A percentile compares a stretch with the other conserved stretches of the same genome.
Evolutionary conservation across 2,113 vertebrate genomes (phyloP).

Genomic region (Pseudopodoces humilis): DNA sequence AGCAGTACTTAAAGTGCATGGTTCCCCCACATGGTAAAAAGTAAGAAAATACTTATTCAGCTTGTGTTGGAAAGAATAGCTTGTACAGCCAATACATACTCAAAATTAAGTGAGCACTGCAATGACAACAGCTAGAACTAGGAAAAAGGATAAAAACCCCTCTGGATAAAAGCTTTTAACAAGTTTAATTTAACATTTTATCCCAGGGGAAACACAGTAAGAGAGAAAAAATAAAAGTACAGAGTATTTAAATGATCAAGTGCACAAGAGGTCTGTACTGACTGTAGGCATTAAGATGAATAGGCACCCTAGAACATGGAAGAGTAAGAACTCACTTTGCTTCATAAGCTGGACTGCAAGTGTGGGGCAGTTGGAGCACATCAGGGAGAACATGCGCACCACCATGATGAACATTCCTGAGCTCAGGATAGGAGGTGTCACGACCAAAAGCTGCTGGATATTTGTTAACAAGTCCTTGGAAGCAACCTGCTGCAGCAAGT

Average conservation of each 20-base stretch:
- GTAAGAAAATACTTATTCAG: background rate
- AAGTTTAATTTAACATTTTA: background rate
- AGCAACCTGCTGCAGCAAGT: conserved; percentile 96
- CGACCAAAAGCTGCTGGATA: conserved; percentile 96
- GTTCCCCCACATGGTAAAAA: background rate
- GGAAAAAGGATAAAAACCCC: background rate
- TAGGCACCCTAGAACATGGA: background rate
- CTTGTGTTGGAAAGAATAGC: background rate
- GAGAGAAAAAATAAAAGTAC: background rate
- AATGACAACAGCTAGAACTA: background rate
- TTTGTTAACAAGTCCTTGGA: conserved; percentile 96
- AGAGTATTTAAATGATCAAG: background rate
- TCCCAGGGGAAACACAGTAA: background rate
- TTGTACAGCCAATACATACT: background rate
- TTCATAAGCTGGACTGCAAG: conserved; percentile 99
- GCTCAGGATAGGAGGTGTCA: conserved; percentile 96
- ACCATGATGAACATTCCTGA: conserved; percentile 99
- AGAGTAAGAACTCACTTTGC: conserved; percentile 85
- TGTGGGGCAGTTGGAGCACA: conserved; percentile 97
- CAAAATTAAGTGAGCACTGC: background rate
- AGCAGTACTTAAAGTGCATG: background rate
- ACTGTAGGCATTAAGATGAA: background rate
- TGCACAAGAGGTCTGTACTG: background rate
- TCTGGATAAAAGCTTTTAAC: background rate
- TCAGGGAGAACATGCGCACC: conserved; percentile 98